Evolutionary conservation across 2,888 invertebrate species (phyloP).

Genomic region (Plagodis pulveraria): DNA sequence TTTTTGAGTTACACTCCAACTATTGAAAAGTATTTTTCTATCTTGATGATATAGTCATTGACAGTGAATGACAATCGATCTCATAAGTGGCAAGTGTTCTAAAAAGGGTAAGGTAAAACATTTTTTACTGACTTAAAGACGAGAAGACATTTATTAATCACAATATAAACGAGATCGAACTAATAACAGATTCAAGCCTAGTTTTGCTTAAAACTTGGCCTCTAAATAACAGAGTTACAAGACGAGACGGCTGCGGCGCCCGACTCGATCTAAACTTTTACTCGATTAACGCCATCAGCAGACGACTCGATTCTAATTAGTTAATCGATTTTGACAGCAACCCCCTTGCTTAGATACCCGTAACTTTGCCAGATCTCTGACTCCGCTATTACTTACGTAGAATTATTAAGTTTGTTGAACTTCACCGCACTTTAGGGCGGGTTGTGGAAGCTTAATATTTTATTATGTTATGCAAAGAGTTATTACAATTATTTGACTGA

Average conservation of each 20-base stretch:
- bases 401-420: constrained; percentile 23
- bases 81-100: too few species aligned
- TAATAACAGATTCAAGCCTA: too few species aligned
- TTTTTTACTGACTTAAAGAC: too few species aligned
- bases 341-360: constrained; percentile 2
- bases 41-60: too few species aligned
- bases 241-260: constrained; percentile 14
- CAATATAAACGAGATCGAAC: too few species aligned
- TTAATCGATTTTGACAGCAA: constrained; percentile 48
- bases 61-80: too few species aligned
- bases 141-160: too few species aligned
- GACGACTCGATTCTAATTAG: constrained; percentile 56
- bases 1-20: too few species aligned
- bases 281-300: constrained; percentile 50
- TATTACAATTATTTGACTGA: too few species aligned
- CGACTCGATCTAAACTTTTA: constrained; percentile 37
- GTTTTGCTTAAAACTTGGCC: neutral
- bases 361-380: constrained; percentile 17
- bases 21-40: too few species aligned
- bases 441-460: neutral
- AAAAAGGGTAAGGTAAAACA: too few species aligned
- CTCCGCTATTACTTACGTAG: constrained; percentile 23
- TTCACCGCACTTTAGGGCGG: constrained; percentile 1
- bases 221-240: constrained; percentile 29
- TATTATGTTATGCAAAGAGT: too few species aligned